Evolutionary conservation across 2,113 vertebrate species (phyloP), one percentile per base, ranked within the genome.

Genomic region (Xenopus laevis): DNA sequence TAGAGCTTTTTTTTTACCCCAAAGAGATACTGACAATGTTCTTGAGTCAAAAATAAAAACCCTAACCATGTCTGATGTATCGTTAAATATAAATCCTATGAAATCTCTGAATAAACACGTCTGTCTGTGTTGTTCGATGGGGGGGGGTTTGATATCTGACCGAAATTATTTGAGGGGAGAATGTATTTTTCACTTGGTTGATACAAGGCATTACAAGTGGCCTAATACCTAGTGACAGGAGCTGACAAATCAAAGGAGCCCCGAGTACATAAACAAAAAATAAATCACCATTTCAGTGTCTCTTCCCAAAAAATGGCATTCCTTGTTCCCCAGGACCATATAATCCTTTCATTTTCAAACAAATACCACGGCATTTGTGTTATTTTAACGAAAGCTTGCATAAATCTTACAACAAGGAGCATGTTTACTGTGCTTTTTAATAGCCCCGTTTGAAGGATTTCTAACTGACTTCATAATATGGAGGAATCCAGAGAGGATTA

Each of bases 331-430:
- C 88, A 92, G 92, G 89, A 87, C 88, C 87, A 84, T 86, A 84
- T 91, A 92, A 93, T 91, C 91, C 90, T 88, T 89, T 87, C 89
- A 81, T 90, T 91, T 91, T 92, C 88, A 88, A 91, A 90, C 87
- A 91, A 90, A 91, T 86, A 82, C 88, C 88, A 84, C 79, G 2
- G 70, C 89, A 82, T 74, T 82, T 62, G 72, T 90, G 91, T 91
- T 89, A 87, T 90, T 88, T 83, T 88, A 90, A 82, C 74, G 27
- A 87, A 88, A 91, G 85, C 87, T 83, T 79, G 71, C 88, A 86
- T 83, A 85, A 90, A 88, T 85, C 88, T 85, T 85, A 84, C 85
- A 81, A 85, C 82, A 79, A 87, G 89, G 79, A 84, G 83, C 86
- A 78, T 79, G 85, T 85, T 88, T 86, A 84, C 85, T 83, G 86